Evolutionary conservation across 1,140 invertebrate genomes (phyloP).

Genomic region (Drosophila bipectinata): DNA sequence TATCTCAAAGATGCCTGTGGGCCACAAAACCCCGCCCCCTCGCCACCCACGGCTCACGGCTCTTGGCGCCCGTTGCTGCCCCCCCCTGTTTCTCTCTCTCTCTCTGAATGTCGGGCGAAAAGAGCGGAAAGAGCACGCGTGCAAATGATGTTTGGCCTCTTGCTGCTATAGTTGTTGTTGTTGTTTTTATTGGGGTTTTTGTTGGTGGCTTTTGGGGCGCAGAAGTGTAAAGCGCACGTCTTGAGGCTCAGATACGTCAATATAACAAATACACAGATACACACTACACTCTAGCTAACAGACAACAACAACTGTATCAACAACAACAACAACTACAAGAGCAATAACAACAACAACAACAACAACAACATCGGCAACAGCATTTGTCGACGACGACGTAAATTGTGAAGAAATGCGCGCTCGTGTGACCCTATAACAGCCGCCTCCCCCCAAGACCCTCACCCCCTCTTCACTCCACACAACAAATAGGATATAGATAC

Average conservation of each 20-base stretch:
- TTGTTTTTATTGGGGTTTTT: slow-evolving; percentile 29
- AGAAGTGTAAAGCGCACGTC: slow-evolving; percentile 70
- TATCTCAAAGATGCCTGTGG: slow-evolving; percentile 71
- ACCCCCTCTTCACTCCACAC: slow-evolving; percentile 22
- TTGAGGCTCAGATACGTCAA: slow-evolving; percentile 73
- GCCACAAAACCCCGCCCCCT: slow-evolving; percentile 16
- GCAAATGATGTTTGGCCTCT: slow-evolving; percentile 72
- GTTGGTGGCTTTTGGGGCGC: slow-evolving; percentile 54
- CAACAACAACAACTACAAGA: slow-evolving; percentile 10
- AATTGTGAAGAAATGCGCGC: slow-evolving; percentile 81
- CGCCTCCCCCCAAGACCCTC: slow-evolving; percentile 9
- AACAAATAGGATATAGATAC: slow-evolving; percentile 83
- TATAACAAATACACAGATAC: slow-evolving; percentile 51
- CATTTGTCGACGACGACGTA: slow-evolving; percentile 30
- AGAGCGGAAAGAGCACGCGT: slow-evolving; percentile 76
- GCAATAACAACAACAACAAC: background rate
- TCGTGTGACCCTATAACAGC: slow-evolving; percentile 74
- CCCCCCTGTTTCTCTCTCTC: slow-evolving; percentile 12
- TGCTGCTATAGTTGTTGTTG: slow-evolving; percentile 35
- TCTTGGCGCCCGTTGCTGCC: background rate
- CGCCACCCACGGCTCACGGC: background rate
- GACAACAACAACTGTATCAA: slow-evolving; percentile 48
- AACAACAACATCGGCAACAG: slow-evolving; percentile 40
- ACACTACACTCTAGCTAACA: slow-evolving; percentile 48
- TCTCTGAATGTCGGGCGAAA: slow-evolving; percentile 17